phyloP scores from a whole-genome alignment of 2,888 invertebrate species.

The Dynastes grantii region DNA sequence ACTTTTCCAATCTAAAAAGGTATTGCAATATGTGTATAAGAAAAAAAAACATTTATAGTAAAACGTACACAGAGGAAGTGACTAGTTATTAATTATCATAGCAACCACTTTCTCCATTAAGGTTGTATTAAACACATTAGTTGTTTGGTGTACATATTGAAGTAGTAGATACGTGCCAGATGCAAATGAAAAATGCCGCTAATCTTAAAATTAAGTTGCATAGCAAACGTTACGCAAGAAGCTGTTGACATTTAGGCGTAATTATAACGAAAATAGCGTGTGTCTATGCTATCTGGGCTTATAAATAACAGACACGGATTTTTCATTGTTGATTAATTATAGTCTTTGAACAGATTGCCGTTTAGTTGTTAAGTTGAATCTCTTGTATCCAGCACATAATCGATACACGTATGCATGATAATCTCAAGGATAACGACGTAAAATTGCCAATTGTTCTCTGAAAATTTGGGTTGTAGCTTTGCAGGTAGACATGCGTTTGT shows the following conservation, averaged over 20 bases:
- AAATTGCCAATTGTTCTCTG: slow-evolving; percentile 2
- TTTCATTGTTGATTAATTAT: slow-evolving; percentile 26
- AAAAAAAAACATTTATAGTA: no score
- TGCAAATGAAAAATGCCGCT: neutral
- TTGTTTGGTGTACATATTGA: no score
- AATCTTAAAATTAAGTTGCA: slow-evolving; percentile 29
- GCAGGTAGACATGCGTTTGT: neutral
- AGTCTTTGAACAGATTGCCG: neutral
- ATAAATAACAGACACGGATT: neutral
- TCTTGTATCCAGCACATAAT: neutral
- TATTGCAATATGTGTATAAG: no score
- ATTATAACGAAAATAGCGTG: slow-evolving; percentile 22
- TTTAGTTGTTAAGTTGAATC: neutral
- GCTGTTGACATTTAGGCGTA: slow-evolving; percentile 27
- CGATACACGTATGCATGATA: slow-evolving; percentile 10
- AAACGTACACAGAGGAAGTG: no score
- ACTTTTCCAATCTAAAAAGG: no score
- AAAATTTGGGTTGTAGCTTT: neutral
- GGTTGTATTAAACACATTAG: no score
- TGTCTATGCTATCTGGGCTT: neutral
- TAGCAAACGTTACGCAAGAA: slow-evolving; percentile 22
- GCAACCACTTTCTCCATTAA: no score
- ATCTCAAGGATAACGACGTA: slow-evolving; percentile 18
- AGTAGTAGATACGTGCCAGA: no score
- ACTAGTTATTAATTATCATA: no score